Base-by-base conservation (phyloP, 1,140 invertebrate genomes). In the Saccostrea cuccullata region DNA sequence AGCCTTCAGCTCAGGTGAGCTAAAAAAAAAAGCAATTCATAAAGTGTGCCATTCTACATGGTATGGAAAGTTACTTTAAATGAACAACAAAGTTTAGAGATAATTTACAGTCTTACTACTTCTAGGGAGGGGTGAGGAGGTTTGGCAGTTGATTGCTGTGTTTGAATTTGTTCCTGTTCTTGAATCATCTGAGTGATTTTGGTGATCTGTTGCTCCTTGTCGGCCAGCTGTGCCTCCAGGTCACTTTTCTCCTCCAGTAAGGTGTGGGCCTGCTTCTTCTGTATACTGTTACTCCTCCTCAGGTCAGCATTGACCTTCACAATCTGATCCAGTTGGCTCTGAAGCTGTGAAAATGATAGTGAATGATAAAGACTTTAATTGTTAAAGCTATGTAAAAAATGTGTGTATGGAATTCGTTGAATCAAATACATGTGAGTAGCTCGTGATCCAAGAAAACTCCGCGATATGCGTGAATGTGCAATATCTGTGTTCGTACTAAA, bases 231-330 rank as follows among this genome's bases (percentile, higher is more conserved):
- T 12, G 97, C 97, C 88, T 98, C 96, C 93, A 99, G 96, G 93
- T 99, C 98, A 0, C 98, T 97, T 85, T 98, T 96, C 94, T 99
- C 98, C 93, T 98, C 98, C 89, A 98, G 97, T 88, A 99, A 95
- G 26, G 90, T 90, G 86, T 97, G 95, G 87, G 98, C 97, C 96
- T 98, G 98, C 92, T 96, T 97, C 93, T 98, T 97, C 91, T 97
- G 96, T 86, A 97, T 96, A 93, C 97, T 97, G 91, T 98, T 97
- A 92, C 98, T 98, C n/a, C 97, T 96, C 90, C 97, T 96, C 20
- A 98, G 88, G 36, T 99, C 98, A 85, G 97, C 96, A 90, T 97
- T 97, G 26, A 97, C 96, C 88, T 96, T 96, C 5, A 96, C 97
- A 58, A 98, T 95, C 87, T 97, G 96, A 92, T 98, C 98, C 85